Evolutionary conservation across 2,113 vertebrate species (phyloP).

Genomic region (Catharus bicknelli): DNA sequence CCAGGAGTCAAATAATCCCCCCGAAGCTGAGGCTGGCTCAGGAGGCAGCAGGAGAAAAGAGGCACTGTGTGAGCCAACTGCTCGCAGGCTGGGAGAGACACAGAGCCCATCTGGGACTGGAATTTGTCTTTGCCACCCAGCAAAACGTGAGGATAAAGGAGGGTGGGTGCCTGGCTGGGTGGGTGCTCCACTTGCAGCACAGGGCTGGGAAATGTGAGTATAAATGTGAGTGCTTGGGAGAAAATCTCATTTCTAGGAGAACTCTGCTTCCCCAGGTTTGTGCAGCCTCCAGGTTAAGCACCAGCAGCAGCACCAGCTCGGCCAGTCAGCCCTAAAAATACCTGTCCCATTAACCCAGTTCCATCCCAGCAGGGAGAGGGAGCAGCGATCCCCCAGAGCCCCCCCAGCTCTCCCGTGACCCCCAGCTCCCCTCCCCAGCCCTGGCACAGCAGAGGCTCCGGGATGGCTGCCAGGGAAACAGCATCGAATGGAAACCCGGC

Average conservation of each 20-base stretch:
- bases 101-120: fast-evolving
- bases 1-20: not conserved
- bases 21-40: not conserved
- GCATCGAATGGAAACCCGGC: not conserved
- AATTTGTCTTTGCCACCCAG: not conserved
- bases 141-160: not conserved
- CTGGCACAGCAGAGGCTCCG: not conserved
- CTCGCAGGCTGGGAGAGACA: not conserved
- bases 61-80: not conserved
- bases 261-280: not conserved
- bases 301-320: not conserved
- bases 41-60: not conserved
- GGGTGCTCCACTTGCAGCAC: not conserved
- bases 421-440: not conserved
- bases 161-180: not conserved
- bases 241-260: not conserved
- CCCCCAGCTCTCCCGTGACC: not conserved
- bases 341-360: slow-evolving; percentile 64
- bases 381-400: not conserved
- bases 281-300: not conserved
- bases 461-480: slow-evolving; percentile 44
- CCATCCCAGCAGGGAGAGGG: not conserved
- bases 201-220: fast-evolving
- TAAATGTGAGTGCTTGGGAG: not conserved
- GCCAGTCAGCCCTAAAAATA: slow-evolving; percentile 17